These are phyloP conservation scores for Noctua pronuba DNA, from an alignment of 2,888 invertebrate genomes.

Conservation along the genomic window DNA sequence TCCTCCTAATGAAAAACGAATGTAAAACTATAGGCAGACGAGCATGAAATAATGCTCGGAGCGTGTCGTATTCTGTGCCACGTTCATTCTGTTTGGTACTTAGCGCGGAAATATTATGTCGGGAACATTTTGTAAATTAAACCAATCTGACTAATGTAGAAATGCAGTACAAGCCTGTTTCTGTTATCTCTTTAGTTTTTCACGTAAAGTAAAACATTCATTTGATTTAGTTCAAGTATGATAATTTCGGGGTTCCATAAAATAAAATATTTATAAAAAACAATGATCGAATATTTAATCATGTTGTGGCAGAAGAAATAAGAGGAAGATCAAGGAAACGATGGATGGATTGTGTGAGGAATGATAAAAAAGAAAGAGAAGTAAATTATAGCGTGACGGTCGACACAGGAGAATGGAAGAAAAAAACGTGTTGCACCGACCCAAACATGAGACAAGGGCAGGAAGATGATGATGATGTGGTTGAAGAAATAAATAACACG, in stretches of 20 bases:
- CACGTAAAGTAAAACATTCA: neutral
- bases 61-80: conserved; percentile 14
- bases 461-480: too few species aligned
- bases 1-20: conserved; percentile 16
- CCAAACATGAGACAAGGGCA: too few species aligned
- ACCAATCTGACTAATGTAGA: conserved; percentile 67
- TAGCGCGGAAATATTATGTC: conserved; percentile 52
- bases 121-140: conserved; percentile 67
- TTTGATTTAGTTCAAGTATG: neutral
- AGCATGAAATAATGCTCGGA: conserved; percentile 32
- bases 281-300: neutral
- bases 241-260: neutral
- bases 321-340: neutral
- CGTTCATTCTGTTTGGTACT: conserved; percentile 38
- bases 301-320: neutral
- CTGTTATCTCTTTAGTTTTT: conserved; percentile 8
- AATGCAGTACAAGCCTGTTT: conserved; percentile 17
- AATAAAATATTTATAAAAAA: too few species aligned
- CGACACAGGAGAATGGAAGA: too few species aligned
- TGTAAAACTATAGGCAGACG: conserved; percentile 5
- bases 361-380: too few species aligned
- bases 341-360: too few species aligned
- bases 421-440: too few species aligned
- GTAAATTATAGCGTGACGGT: too few species aligned
- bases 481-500: neutral